Evolutionary conservation across 2,113 vertebrate genomes (phyloP).

Genomic region (Cavia aperea): DNA sequence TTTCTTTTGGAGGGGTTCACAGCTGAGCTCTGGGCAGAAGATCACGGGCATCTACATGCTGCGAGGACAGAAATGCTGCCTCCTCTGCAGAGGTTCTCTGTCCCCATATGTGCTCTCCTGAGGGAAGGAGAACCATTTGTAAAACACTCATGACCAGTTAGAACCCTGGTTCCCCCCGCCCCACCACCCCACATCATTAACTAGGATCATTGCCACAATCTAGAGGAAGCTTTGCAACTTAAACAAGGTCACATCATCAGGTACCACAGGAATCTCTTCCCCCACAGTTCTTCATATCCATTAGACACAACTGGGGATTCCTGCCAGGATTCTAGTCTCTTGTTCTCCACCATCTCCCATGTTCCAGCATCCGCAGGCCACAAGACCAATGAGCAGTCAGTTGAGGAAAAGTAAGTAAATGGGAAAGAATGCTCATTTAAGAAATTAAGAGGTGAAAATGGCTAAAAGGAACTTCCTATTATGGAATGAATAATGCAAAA

Average conservation of each 20-base stretch:
- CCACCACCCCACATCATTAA: background rate
- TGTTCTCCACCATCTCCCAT: background rate
- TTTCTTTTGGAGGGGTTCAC: background rate
- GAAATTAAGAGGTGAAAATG: background rate
- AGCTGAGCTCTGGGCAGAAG: background rate
- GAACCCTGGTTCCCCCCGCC: background rate
- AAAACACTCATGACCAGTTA: background rate
- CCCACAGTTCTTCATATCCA: background rate
- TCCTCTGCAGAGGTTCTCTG: background rate
- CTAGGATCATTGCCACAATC: background rate
- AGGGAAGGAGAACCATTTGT: background rate
- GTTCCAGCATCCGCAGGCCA: background rate
- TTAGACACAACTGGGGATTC: background rate
- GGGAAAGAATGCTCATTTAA: background rate
- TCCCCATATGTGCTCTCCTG: background rate
- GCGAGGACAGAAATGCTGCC: background rate
- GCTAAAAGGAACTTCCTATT: background rate
- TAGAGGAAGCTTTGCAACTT: background rate
- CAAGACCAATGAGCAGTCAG: background rate
- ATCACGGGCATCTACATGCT: background rate
- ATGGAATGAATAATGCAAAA: background rate
- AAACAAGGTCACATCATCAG: background rate
- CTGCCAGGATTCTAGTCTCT: background rate
- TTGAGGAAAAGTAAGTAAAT: background rate
- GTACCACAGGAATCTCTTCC: background rate